Evolutionary conservation across 2,888 invertebrate species (phyloP).

Genomic region (Zele albiditarsus): DNA sequence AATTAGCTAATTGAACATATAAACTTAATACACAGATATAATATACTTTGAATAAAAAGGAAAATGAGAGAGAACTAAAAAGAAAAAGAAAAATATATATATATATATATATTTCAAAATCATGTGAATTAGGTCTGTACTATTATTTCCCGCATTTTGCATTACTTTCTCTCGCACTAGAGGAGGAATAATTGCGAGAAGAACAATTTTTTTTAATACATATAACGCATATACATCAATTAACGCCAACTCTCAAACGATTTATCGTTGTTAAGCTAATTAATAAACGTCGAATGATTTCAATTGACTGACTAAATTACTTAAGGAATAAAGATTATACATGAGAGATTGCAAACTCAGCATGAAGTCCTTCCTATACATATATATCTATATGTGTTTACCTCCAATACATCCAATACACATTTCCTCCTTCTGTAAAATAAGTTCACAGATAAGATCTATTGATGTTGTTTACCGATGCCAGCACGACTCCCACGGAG

Average conservation of each 20-base stretch:
- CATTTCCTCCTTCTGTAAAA: slow-evolving; percentile 26
- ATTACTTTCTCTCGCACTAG: slow-evolving; percentile 48
- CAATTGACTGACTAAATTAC: slow-evolving; percentile 33
- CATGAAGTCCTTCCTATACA: not conserved
- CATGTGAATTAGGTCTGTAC: slow-evolving; percentile 12
- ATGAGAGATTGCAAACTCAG: slow-evolving; percentile 19
- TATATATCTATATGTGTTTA: not conserved
- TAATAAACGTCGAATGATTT: slow-evolving; percentile 30
- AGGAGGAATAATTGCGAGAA: not conserved
- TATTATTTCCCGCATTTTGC: not conserved
- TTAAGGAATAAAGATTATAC: slow-evolving; percentile 4
- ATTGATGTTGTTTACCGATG: slow-evolving; percentile 18
- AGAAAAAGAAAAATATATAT: not conserved
- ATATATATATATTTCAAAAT: slow-evolving; percentile 20
- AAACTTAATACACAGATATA: slow-evolving; percentile 13
- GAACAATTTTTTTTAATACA: not conserved
- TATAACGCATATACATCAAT: not conserved
- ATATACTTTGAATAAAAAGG: not conserved
- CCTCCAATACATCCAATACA: slow-evolving; percentile 2
- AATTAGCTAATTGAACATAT: slow-evolving; percentile 32
- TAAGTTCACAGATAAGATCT: slow-evolving; percentile 18
- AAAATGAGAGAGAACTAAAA: not conserved
- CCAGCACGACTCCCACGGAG: slow-evolving; percentile 34
- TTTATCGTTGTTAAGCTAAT: slow-evolving; percentile 24
- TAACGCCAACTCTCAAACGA: slow-evolving; percentile 8